These are phyloP conservation scores for Blera fallax DNA, from an alignment of 2,888 invertebrate species.

Conservation along the genomic window DNA sequence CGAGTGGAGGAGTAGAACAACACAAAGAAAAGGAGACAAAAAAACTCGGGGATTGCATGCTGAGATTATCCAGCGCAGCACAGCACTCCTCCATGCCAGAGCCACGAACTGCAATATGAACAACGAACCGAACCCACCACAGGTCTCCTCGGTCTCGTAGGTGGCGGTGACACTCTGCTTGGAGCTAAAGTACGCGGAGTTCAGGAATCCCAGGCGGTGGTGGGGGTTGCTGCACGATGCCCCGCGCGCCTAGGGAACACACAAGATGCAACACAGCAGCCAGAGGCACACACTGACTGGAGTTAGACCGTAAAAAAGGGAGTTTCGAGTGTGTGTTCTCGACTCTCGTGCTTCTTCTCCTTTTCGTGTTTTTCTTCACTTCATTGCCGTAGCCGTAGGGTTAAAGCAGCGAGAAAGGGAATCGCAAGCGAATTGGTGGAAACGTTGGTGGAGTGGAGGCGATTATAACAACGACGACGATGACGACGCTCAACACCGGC, in stretches of 20 bases:
- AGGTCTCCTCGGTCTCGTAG: constrained; percentile 32
- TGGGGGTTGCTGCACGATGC: constrained; percentile 39
- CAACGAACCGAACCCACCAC: not conserved
- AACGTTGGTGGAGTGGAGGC: constrained; percentile 8
- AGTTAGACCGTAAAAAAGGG: constrained; percentile 18
- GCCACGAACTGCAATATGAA: constrained; percentile 27
- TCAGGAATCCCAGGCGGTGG: constrained; percentile 48
- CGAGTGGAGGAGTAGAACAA: constrained; percentile 12
- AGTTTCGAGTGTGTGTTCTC: not conserved
- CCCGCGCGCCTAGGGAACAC: constrained; percentile 22
- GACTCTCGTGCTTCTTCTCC: not conserved
- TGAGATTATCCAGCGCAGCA: constrained; percentile 9
- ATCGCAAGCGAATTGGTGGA: constrained; percentile 33
- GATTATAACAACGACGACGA: constrained; percentile 23
- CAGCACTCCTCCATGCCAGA: not conserved
- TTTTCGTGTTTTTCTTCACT: constrained; percentile 14
- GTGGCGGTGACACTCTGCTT: constrained; percentile 58
- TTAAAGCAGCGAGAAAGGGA: constrained; percentile 37
- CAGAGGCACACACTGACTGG: constrained; percentile 35
- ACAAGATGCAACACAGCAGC: constrained; percentile 42
- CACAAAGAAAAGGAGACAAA: not conserved
- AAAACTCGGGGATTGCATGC: constrained; percentile 26
- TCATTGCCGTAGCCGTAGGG: constrained; percentile 25
- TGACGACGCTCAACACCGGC: constrained; percentile 40
- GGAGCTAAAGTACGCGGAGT: constrained; percentile 58